A percentile compares a stretch with the other conserved stretches of the same genome.
phyloP scores from a whole-genome alignment of 2,113 vertebrate species.

The Rhineura floridana region DNA sequence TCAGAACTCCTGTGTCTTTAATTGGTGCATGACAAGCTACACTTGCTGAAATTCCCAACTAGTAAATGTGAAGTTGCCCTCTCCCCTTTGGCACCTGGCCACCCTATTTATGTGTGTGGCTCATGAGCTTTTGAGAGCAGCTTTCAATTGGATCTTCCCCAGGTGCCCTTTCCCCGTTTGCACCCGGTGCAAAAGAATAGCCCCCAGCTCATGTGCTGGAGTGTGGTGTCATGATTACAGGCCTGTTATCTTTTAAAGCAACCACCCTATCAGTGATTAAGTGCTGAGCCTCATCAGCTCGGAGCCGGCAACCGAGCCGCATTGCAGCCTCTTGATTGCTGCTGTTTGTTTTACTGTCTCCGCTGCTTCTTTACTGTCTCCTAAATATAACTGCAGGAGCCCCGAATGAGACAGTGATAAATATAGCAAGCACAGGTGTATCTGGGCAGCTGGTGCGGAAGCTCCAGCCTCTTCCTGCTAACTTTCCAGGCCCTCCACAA shows the following conservation, averaged over 20 bases:
- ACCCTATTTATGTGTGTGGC: no score
- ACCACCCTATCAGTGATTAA: constrained; percentile 41
- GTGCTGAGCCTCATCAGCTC: constrained; percentile 49
- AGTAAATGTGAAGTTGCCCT: no score
- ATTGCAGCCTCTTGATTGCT: constrained; percentile 36
- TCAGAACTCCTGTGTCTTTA: no score
- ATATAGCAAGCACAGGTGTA: background rate
- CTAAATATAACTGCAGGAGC: constrained; percentile 1
- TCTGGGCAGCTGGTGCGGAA: background rate
- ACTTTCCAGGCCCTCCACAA: background rate
- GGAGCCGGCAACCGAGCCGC: background rate
- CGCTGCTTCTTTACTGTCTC: constrained; percentile 12
- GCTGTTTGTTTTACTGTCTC: constrained; percentile 44
- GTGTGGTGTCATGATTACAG: constrained; percentile 33
- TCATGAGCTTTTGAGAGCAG: no score
- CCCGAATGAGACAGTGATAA: constrained; percentile 15
- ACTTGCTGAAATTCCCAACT: background rate
- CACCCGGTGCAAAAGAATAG: background rate
- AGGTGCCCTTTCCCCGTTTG: background rate
- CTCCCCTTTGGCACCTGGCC: no score
- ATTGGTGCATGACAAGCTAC: background rate
- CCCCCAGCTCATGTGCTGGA: background rate
- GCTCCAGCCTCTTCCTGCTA: background rate
- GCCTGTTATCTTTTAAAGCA: constrained; percentile 41
- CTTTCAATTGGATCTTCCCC: background rate